phyloP scores from a whole-genome alignment of 2,797 vertebrate genomes.

The Helicolenus hilgendorfi region DNA sequence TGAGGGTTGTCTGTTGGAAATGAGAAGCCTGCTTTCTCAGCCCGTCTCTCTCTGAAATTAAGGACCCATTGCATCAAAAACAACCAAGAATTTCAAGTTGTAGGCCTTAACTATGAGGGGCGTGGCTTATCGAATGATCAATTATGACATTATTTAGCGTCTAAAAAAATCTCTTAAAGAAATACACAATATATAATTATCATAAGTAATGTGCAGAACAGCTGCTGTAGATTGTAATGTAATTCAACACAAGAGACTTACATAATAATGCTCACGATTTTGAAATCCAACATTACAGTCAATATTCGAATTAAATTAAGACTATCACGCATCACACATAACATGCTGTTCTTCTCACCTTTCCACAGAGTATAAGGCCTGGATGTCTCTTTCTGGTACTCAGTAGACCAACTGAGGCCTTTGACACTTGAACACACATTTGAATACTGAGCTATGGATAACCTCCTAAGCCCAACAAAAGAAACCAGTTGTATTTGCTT shows the following conservation, averaged over 20 bases:
- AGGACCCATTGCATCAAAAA: neutral
- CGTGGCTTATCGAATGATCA: neutral
- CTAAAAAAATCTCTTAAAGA: neutral
- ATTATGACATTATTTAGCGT: neutral
- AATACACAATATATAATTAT: neutral
- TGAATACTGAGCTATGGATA: conserved; percentile 27
- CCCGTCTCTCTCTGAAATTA: neutral
- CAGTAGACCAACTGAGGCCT: neutral
- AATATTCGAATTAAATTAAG: neutral
- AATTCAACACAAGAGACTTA: neutral
- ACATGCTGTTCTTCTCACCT: conserved; percentile 1
- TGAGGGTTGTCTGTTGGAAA: neutral
- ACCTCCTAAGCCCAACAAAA: neutral
- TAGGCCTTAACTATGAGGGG: neutral
- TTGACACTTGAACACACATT: neutral
- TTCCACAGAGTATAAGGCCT: neutral
- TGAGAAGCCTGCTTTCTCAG: no score
- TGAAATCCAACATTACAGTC: neutral
- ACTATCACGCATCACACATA: neutral
- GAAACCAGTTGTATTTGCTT: neutral
- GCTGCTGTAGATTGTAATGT: neutral
- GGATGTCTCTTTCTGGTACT: neutral
- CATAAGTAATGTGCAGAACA: neutral
- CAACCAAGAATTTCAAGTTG: neutral
- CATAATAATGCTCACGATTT: neutral